A percentile compares a stretch with the other conserved stretches of the same genome.
These are phyloP conservation scores for Podiceps cristatus DNA, from an alignment of 2,113 vertebrate genomes.

Conservation along the genomic window DNA sequence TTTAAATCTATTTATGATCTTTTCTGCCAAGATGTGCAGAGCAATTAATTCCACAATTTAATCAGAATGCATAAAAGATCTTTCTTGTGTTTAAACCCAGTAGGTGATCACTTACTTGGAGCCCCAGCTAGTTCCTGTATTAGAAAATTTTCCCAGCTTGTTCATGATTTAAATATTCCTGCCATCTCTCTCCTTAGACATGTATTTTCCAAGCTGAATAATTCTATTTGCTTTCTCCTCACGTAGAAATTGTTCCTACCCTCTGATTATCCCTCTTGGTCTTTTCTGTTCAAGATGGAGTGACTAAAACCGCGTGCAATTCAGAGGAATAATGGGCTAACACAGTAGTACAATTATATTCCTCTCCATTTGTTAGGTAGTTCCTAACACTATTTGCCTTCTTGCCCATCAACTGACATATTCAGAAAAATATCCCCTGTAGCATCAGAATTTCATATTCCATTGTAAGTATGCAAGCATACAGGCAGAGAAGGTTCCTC, in stretches of 20 bases:
- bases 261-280: constrained; percentile 49
- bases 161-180: constrained; percentile 17
- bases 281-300: constrained; percentile 37
- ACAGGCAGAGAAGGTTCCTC: neutral
- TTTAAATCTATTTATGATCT: neutral
- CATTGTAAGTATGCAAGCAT: neutral
- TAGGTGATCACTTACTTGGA: neutral
- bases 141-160: constrained; percentile 20
- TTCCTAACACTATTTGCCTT: constrained; percentile 15
- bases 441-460: neutral
- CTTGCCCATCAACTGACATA: neutral
- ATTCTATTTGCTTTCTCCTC: constrained; percentile 46
- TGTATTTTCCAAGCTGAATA: constrained; percentile 14
- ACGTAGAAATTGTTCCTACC: constrained; percentile 39
- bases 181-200: neutral
- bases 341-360: constrained; percentile 25
- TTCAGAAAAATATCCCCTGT: neutral
- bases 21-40: neutral
- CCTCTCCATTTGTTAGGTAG: constrained; percentile 4
- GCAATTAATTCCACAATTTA: neutral
- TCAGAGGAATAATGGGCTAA: constrained; percentile 42
- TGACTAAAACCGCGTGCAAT: neutral
- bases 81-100: neutral
- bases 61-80: neutral
- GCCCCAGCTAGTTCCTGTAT: neutral